Evolutionary conservation across 1,140 invertebrate species (phyloP), one percentile per base, ranked within the genome.

Genomic region (Agrypnia vestita): DNA sequence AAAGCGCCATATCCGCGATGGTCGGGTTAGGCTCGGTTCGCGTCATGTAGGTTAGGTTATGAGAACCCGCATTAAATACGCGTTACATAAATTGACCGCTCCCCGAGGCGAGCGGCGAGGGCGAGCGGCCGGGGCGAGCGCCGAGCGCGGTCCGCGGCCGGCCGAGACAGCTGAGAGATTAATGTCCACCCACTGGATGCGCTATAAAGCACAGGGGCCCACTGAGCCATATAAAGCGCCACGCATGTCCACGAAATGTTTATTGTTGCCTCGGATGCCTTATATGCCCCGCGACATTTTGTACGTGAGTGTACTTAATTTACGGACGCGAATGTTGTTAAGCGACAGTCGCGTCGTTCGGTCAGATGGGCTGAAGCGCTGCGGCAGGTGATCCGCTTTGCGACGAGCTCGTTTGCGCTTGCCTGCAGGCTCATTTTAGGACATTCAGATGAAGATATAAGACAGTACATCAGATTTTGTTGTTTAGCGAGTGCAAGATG

Each of bases 251-350:
- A 80, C 78, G 73, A 80, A 80, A 82, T 82, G 81, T 82, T 82
- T 82, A 82, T 82, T 80, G 81, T 80, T 82, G 78, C 53, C 75
- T 78, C 78, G 69, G 78, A 49, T 78, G 78, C 81, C 81, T 78
- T 82, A 82, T 82, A 82, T 82, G 81, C 80, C 81, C 79, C 74
- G 81, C 49, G 81, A 82, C 81, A 82, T 77, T 78, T 74, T 78
- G 78, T 82, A 82, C 81, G 81, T 82, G 81, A 82, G 78, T 80
- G 56, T 72, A 82, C 81, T 82, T 82, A 78, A 80, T 82, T 82
- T 82, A 82, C 79, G 78, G 56, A 78, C 51, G 75, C 67, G 78
- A 77, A 64, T 67, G 61, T 69, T 78, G 76, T 78, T 62, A 69
- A 78, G 61, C 61, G 76, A 78, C 76, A 56, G 47, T n/a, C 46